Conservation (phyloP, 2,888 invertebrate species). For the Melangyna quadrimaculata region DNA sequence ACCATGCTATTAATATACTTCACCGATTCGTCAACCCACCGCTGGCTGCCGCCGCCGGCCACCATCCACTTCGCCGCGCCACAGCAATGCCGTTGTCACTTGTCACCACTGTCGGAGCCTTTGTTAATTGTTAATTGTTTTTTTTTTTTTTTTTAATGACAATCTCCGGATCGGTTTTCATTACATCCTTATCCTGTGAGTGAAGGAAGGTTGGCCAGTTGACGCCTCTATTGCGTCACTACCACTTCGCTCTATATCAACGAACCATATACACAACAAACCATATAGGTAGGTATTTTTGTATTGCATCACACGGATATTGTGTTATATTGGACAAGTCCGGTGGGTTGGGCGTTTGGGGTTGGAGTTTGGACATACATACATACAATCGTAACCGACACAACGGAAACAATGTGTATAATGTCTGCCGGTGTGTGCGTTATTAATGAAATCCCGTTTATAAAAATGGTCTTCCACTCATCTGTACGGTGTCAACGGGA, state of each 20-base stretch:
- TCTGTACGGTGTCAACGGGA: conserved; percentile 69
- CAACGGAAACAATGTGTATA: conserved; percentile 50
- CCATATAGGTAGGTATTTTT: conserved; percentile 18
- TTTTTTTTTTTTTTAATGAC: conserved; percentile 74
- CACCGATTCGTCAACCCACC: neutral
- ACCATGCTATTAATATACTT: neutral
- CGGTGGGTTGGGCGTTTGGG: conserved; percentile 15
- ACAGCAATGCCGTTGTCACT: conserved; percentile 15
- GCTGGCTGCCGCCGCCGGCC: too few species aligned
- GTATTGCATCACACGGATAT: conserved; percentile 49
- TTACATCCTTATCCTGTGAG: conserved; percentile 72
- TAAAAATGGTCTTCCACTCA: conserved; percentile 70
- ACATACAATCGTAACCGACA: conserved; percentile 36
- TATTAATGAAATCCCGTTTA: conserved; percentile 71
- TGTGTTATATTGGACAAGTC: conserved; percentile 56
- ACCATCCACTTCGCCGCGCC: neutral
- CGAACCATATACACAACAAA: neutral
- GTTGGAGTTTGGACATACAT: neutral
- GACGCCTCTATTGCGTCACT: conserved; percentile 70
- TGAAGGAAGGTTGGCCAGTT: conserved; percentile 68
- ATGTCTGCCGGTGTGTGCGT: conserved; percentile 54
- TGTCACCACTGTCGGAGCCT: conserved; percentile 49
- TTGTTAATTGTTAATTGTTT: conserved; percentile 64
- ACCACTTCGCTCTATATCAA: neutral
- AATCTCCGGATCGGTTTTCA: conserved; percentile 75